These are phyloP conservation scores for Columba janthina DNA, from an alignment of 2,113 vertebrate genomes.

Conservation along the genomic window DNA sequence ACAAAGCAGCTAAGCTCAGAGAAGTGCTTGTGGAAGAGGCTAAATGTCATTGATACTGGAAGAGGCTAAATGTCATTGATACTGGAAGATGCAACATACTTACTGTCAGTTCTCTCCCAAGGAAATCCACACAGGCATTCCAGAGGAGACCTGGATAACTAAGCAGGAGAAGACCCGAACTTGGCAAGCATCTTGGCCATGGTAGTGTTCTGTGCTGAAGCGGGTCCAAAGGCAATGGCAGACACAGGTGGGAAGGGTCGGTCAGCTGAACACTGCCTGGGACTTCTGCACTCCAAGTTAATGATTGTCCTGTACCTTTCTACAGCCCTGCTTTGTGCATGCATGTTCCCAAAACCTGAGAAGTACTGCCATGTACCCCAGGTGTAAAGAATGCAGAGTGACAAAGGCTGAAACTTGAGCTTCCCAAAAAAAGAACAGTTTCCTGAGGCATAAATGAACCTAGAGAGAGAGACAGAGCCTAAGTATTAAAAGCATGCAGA, in stretches of 20 bases:
- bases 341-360: no score
- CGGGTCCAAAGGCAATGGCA: not conserved
- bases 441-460: not conserved
- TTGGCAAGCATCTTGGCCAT: not conserved
- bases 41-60: not conserved
- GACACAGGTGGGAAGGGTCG: not conserved
- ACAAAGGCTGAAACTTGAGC: not conserved
- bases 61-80: not conserved
- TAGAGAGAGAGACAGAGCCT: not conserved
- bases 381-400: not conserved
- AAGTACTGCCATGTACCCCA: fast-evolving
- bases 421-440: not conserved
- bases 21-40: not conserved
- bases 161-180: not conserved
- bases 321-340: not conserved
- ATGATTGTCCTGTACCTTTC: fast-evolving
- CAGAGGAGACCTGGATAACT: not conserved
- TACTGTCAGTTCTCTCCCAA: not conserved
- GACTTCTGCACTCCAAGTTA: not conserved
- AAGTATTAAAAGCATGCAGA: not conserved
- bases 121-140: fast-evolving
- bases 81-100: not conserved
- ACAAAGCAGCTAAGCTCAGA: not conserved
- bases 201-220: not conserved
- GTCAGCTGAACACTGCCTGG: fast-evolving